Conservation (phyloP, 2,113 vertebrate genomes). For the Martes martes region DNA sequence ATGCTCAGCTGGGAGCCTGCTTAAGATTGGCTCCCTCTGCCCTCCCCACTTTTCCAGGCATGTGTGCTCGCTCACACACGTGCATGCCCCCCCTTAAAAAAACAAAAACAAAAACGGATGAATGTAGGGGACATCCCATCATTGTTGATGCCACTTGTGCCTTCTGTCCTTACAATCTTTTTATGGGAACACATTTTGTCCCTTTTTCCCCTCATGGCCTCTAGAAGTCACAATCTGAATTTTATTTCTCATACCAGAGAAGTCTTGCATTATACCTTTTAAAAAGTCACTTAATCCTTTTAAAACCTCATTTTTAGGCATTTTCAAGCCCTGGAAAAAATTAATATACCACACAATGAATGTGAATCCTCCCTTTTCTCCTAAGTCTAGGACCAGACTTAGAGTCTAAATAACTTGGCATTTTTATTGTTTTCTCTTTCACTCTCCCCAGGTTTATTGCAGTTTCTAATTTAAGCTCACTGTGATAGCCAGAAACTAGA, state of each 20-base stretch:
- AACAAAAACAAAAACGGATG: neutral
- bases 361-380: neutral
- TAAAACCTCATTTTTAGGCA: neutral
- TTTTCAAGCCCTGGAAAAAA: constrained; percentile 20
- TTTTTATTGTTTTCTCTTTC: constrained; percentile 62
- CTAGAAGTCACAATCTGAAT: constrained; percentile 32
- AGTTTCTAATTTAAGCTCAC: constrained; percentile 63
- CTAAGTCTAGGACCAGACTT: neutral
- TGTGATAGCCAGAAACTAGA: constrained; percentile 9
- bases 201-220: neutral
- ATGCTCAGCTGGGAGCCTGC: neutral
- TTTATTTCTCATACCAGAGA: constrained; percentile 41
- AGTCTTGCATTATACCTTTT: neutral
- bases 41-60: neutral
- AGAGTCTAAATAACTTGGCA: neutral
- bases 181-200: neutral
- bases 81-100: neutral
- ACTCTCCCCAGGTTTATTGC: constrained; percentile 41
- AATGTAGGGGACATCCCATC: neutral
- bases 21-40: neutral
- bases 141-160: neutral
- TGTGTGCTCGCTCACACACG: neutral
- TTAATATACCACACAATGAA: neutral
- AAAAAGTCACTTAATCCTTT: constrained; percentile 11
- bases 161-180: neutral